These are phyloP conservation scores for Gobio gobio DNA, from an alignment of 2,113 vertebrate genomes.

Conservation along the genomic window DNA sequence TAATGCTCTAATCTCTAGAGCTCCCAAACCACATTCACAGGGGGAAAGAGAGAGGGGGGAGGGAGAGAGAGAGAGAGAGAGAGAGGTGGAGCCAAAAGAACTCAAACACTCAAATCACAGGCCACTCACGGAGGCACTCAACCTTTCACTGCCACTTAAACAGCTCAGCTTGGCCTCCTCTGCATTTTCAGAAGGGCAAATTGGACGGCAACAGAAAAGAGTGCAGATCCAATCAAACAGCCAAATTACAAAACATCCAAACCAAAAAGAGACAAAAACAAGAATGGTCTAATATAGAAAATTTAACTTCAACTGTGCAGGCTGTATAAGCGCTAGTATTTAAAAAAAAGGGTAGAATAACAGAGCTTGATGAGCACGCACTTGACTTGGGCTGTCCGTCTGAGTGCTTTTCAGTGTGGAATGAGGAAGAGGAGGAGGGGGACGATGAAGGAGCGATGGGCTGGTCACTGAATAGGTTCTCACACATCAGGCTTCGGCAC, in stretches of 20 bases:
- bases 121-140: constrained; percentile 39
- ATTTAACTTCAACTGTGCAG: background rate
- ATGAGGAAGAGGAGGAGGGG: constrained; percentile 47
- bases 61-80: background rate
- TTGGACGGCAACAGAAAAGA: background rate
- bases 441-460: constrained; percentile 77
- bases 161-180: constrained; percentile 36
- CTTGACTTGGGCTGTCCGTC: constrained; percentile 57
- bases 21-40: background rate
- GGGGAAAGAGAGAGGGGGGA: background rate
- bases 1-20: constrained; percentile 38
- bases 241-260: background rate
- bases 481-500: constrained; percentile 90
- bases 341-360: background rate
- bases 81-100: background rate
- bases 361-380: constrained; percentile 13
- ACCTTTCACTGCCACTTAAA: constrained; percentile 35
- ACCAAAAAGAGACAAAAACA: background rate
- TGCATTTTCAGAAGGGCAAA: constrained; percentile 24
- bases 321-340: background rate
- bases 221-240: background rate
- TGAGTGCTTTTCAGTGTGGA: constrained; percentile 55
- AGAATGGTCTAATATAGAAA: background rate
- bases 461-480: constrained; percentile 95
- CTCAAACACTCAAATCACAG: constrained; percentile 29